Base-by-base conservation (phyloP, 2,797 vertebrate species). In the Numenius phaeopus region DNA sequence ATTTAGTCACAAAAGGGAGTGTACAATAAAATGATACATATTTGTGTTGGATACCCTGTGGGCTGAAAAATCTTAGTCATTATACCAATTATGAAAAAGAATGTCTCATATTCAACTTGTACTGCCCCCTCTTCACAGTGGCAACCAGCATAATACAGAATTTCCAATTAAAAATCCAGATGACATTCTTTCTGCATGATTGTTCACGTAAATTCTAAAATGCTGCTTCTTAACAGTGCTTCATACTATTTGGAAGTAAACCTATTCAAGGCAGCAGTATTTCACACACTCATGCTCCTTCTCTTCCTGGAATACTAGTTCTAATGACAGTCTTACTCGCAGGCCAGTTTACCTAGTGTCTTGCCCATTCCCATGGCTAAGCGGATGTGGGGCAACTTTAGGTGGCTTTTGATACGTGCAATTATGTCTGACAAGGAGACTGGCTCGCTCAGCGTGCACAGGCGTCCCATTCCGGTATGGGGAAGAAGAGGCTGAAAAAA, bases 401-500 rank as follows among this genome's bases (percentile, higher is more conserved):
- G 97, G 97, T 99, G 99, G 13, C 90, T 97, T 97, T 99, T 99
- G 96, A 99, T 97, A 67, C 98, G 99, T 72, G 99, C 97, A 10
- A 98, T 95, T 7, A 99, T 95, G 54, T 94, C 95, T 57, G 98
- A 96, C 86, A 99, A 69, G 27, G 99, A 98, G 62, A 98, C 94
- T 0, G 99, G 96, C 83, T 99, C 89, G 0, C 98, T 97, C 98
- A 99, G 96, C 14, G 98, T 97, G 85, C 99, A 98, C 47, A 99
- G 96, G 24, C 99, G 98, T 14, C 99, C 99, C 97, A 99, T 99
- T 65, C 99, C 99, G 10, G 99, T 98, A 23, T 99, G 98, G 7
- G 97, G 97, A 59, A 99, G 98, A 61, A 98, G 98, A 32, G 98
- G 98, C 99, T 99, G 96, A 23, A 96, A 94, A 64, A 49, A 46